phyloP scores from a whole-genome alignment of 2,797 vertebrate species.

The Cossypha dichroa region DNA sequence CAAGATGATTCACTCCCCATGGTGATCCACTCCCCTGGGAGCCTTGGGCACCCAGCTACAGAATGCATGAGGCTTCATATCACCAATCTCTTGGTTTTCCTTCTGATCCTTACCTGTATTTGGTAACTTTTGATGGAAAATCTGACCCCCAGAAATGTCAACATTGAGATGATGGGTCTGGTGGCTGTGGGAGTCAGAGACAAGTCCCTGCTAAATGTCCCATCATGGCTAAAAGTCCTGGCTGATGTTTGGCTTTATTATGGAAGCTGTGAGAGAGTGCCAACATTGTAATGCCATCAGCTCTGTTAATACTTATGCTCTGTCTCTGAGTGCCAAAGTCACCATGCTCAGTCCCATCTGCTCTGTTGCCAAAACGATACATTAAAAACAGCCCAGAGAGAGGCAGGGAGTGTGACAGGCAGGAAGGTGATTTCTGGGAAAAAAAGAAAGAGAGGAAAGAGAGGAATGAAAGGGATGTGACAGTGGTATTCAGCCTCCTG shows the following conservation, averaged over 20 bases:
- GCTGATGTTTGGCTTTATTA: neutral
- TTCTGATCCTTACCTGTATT: neutral
- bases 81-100: neutral
- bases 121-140: neutral
- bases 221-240: neutral
- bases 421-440: neutral
- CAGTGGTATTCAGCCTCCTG: rapidly evolving
- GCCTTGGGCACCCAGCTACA: rapidly evolving
- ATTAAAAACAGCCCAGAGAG: neutral
- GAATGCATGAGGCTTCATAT: rapidly evolving
- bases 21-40: neutral
- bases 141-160: neutral
- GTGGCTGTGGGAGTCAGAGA: rapidly evolving
- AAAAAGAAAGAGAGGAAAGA: neutral
- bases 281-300: neutral
- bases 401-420: neutral
- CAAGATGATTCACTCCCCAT: neutral
- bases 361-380: neutral
- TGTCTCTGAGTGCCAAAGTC: neutral
- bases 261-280: neutral
- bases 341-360: neutral
- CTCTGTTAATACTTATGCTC: neutral
- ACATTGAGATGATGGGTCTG: neutral
- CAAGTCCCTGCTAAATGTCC: neutral
- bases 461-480: neutral